A percentile compares a stretch with the other conserved stretches of the same genome.
Conservation (phyloP, 2,888 invertebrate genomes). For the Molorchus minor region DNA sequence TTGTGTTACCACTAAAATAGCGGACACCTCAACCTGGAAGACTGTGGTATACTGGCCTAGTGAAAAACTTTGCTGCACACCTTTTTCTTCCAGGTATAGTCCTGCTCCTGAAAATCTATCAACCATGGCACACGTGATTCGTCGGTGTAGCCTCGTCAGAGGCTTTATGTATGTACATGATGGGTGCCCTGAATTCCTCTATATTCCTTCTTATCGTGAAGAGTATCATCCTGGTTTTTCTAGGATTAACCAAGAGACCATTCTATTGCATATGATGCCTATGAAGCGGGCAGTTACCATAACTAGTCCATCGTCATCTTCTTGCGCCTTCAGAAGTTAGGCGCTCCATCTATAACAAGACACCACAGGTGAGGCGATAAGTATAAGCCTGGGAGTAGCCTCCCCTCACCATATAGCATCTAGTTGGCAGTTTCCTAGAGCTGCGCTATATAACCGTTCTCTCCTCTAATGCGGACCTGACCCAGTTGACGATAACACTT, state of each 20-base stretch:
- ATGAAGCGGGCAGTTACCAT: too few species aligned
- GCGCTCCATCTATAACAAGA: not conserved
- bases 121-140: too few species aligned
- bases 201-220: not conserved
- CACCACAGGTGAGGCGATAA: not conserved
- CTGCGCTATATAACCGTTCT: too few species aligned
- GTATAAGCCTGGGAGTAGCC: not conserved
- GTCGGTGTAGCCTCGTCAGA: too few species aligned
- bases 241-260: not conserved
- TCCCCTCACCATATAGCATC: not conserved
- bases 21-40: too few species aligned
- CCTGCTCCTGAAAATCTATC: too few species aligned
- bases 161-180: too few species aligned
- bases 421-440: not conserved
- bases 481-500: not conserved
- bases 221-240: not conserved
- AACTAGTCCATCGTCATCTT: not conserved
- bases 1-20: too few species aligned
- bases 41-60: too few species aligned
- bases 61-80: too few species aligned
- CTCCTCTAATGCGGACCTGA: not conserved
- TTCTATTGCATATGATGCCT: too few species aligned
- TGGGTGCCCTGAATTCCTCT: constrained; percentile 1
- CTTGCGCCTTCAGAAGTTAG: not conserved
- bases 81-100: too few species aligned